phyloP scores from a whole-genome alignment of 2,888 invertebrate species.

The Drosophila greeni region DNA sequence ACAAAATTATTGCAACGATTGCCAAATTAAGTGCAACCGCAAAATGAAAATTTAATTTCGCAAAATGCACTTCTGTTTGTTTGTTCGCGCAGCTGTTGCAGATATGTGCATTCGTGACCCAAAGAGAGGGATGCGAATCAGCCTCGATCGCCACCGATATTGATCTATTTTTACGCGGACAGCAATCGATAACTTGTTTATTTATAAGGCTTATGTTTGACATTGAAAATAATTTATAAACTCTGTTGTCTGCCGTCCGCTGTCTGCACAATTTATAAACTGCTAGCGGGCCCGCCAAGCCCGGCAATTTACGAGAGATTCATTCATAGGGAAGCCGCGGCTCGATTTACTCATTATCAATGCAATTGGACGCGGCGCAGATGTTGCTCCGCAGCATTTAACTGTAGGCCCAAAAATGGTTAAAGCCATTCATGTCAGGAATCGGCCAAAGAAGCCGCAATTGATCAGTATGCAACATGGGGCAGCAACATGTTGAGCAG shows the following conservation, averaged over 20 bases:
- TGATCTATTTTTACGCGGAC: constrained; percentile 41
- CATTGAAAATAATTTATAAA: constrained; percentile 77
- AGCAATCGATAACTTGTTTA: constrained; percentile 54
- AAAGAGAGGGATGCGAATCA: constrained; percentile 35
- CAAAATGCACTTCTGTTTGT: constrained; percentile 58
- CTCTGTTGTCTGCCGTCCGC: constrained; percentile 47
- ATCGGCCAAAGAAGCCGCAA: constrained; percentile 64
- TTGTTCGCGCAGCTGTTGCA: constrained; percentile 49
- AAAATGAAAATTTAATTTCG: constrained; percentile 67
- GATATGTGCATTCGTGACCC: constrained; percentile 36
- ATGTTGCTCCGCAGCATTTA: constrained; percentile 61
- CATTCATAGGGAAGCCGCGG: constrained; percentile 49
- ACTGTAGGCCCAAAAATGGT: constrained; percentile 76
- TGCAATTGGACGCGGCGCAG: constrained; percentile 64
- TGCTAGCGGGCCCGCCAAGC: constrained; percentile 4
- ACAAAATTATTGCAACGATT: constrained; percentile 73
- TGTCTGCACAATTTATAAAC: constrained; percentile 63
- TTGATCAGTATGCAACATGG: constrained; percentile 77
- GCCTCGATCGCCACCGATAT: constrained; percentile 25
- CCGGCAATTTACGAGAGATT: constrained; percentile 35
- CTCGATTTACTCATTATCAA: constrained; percentile 60
- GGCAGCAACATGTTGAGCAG: constrained; percentile 57
- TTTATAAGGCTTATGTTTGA: constrained; percentile 72
- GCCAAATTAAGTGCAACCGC: constrained; percentile 72
- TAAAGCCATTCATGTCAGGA: constrained; percentile 71